These are phyloP conservation scores for Cacatua alba DNA, from an alignment of 2,113 vertebrate species.

Conservation along the genomic window DNA sequence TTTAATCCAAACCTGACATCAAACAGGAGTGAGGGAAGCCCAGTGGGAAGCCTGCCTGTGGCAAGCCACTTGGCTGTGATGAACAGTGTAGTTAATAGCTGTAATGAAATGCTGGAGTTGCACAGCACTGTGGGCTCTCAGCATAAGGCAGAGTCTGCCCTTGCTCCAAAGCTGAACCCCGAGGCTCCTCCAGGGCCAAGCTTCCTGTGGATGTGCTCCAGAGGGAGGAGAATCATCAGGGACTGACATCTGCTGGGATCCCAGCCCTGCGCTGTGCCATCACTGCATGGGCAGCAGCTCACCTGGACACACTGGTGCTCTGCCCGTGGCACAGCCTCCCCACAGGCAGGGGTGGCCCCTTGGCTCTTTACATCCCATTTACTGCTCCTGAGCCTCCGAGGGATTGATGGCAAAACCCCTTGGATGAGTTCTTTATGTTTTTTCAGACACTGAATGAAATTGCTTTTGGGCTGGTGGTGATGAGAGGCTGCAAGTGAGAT, in stretches of 20 bases:
- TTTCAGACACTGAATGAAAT: neutral
- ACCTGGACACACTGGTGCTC: neutral
- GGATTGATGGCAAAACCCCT: neutral
- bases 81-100: fast-evolving
- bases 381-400: fast-evolving
- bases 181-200: neutral
- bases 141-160: neutral
- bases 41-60: fast-evolving
- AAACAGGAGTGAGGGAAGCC: neutral
- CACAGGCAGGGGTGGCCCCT: fast-evolving
- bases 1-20: neutral
- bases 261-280: neutral
- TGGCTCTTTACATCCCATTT: fast-evolving
- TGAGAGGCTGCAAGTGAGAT: neutral
- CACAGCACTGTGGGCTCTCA: neutral
- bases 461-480: neutral
- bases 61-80: neutral
- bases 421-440: neutral
- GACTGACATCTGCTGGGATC: fast-evolving
- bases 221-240: fast-evolving
- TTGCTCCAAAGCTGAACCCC: fast-evolving
- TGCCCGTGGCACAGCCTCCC: neutral
- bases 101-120: neutral
- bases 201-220: fast-evolving
- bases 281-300: neutral